Evolutionary conservation across 2,888 invertebrate genomes (phyloP), one percentile per base, ranked within the genome.

Genomic region (Morpho achilles): DNA sequence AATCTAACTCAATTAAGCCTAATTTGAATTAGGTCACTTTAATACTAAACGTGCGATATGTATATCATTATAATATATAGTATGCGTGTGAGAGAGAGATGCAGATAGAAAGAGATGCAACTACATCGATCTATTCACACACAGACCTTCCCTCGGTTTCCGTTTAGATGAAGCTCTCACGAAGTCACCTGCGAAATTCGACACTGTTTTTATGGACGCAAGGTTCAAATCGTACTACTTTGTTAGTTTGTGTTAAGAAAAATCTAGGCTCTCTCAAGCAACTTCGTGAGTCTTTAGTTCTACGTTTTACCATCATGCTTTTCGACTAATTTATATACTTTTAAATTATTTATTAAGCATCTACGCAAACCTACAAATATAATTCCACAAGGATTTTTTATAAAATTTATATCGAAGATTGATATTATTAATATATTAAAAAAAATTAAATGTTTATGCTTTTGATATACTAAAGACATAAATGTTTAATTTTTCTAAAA

Each of bases 171-270:
- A 79, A 63, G 84, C 83, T 73, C 82, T 89, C 88, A 88, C 86
- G 89, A 87, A 89, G 88, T 90, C 89, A 89, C 89, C 89, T 90
- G 88, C 77, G 88, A 87, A 84, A 88, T 83, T 80, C 75, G 79
- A 73, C 77, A 77, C 74, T 76, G 73, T 77, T 71, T 77, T 70
- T 79, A 78, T 71, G 63, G 60, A 39, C 53, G 68, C 74, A 79
- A 66, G 69, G 70, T 71, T 72, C 66, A 76, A 72, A 61, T 73
- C 59, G 66, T 63, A 69, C 73, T 64, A 54, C 76, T 77, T 76
- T 85, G 81, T 86, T 87, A 86, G 69, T 70, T 48, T 54, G 47
- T 71, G 67, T 70, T 72, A 69, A 62, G 8, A 7, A 52, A 50
- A 44, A 60, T 63, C 73, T 75, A 50, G 8, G 44, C 39, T 73